Evolutionary conservation across 2,113 vertebrate species (phyloP).

Genomic region (Lepisosteus oculatus): DNA sequence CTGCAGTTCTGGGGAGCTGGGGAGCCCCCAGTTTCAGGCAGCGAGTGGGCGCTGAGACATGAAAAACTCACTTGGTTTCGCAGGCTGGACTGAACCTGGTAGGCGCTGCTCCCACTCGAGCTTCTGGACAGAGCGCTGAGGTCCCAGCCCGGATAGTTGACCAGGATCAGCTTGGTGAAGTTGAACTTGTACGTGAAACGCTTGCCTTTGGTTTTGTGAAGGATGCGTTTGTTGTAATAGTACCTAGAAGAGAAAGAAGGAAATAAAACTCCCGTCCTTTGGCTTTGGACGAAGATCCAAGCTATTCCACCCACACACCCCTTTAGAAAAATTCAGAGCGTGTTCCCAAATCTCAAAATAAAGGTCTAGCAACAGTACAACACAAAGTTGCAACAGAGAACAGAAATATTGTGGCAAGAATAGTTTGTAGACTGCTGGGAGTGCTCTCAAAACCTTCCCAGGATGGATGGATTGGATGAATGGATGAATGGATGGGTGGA

Average conservation of each 20-base stretch:
- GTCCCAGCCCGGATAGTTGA: constrained; percentile 62
- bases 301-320: not conserved
- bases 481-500: too few species aligned
- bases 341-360: not conserved
- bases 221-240: constrained; percentile 82
- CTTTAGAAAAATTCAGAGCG: not conserved
- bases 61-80: not conserved
- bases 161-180: constrained; percentile 76
- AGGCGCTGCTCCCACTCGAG: not conserved
- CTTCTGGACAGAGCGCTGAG: not conserved
- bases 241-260: constrained; percentile 57
- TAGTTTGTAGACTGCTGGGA: too few species aligned
- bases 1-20: too few species aligned
- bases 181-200: constrained; percentile 87
- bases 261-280: constrained; percentile 18
- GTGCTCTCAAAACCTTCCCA: too few species aligned
- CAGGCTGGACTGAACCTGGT: not conserved
- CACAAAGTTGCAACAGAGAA: too few species aligned
- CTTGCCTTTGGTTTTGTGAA: constrained; percentile 86
- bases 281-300: too few species aligned
- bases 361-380: too few species aligned
- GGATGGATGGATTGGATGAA: too few species aligned
- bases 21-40: too few species aligned
- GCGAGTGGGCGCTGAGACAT: too few species aligned
- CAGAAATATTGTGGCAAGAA: too few species aligned